Evolutionary conservation across 2,113 vertebrate species (phyloP), one percentile per base, ranked within the genome.

Genomic region (Dromaius novaehollandiae): DNA sequence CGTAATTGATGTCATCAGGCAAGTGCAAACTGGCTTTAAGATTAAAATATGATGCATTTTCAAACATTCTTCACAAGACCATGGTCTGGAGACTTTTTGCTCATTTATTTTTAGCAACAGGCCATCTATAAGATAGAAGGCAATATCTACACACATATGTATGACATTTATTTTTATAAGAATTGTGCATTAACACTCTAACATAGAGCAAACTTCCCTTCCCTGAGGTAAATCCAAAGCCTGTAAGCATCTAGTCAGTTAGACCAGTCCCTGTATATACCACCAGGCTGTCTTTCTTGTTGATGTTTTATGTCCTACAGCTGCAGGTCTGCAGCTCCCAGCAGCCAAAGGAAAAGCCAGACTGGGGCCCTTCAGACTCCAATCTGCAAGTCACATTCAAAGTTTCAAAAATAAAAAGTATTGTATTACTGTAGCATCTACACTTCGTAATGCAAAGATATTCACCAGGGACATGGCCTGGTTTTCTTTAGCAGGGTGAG

Each of bases 401-500:
- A 21, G 20, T 40, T 82, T 89, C 71, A 96, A 74, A 83, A 78
- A 95, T 44, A 93, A 60, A 32, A 60, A 34, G 68, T 38, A 66
- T 38, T 40, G 20, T n/a, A 50, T 58, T 55, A 78, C 34, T 70
- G 36, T 55, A 76, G 90, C 40, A 88, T 82, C 46, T 95, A 50
- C 79, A 71, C 89, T 93, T 95, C 61, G 42, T 94, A 88, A 68
- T 83, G 58, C 44, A 68, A 96, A 25, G 24, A 38, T 26, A 38
- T 58, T 77, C 82, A 95, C 53, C 50, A 70, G 95, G 93, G 95
- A 95, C 90, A 53, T 51, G 76, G 28, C 85, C 96, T 78, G 26
- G 0, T 94, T 96, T 91, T 69, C 78, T 7, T 53, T 40, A 55
- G 18, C 34, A 71, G 6, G 15, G 6, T 55, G 90, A 90, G 25